Conservation (phyloP, 92 coral and sea anemone species). For the Plumapathes pennacea region DNA sequence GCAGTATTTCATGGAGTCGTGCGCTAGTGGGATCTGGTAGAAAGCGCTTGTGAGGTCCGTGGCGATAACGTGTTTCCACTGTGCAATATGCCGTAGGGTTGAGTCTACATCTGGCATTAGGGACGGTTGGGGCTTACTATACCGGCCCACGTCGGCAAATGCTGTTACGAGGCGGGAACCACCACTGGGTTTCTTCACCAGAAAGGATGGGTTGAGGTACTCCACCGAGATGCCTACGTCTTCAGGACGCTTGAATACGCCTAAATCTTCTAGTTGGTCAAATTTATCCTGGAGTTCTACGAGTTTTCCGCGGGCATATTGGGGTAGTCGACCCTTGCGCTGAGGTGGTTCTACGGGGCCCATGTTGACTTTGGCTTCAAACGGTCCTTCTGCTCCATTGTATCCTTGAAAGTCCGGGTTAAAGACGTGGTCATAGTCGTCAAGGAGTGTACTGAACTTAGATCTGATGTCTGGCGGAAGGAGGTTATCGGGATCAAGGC, state of each 20-base stretch:
- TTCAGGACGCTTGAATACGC: constrained; percentile 36
- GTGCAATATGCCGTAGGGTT: constrained; percentile 51
- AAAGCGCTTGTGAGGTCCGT: constrained; percentile 38
- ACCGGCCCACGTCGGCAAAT: constrained; percentile 41
- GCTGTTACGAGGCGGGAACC: constrained; percentile 23
- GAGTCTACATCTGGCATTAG: constrained; percentile 52
- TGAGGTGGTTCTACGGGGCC: constrained; percentile 51
- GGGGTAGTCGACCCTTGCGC: constrained; percentile 46
- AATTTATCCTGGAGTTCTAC: constrained; percentile 35
- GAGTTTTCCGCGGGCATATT: constrained; percentile 43
- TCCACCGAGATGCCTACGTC: constrained; percentile 38
- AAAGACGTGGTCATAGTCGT: constrained; percentile 18
- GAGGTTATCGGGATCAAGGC: constrained; percentile 10
- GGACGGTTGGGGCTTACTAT: constrained; percentile 54
- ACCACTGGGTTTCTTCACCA: constrained; percentile 40
- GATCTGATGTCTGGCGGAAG: constrained; percentile 8
- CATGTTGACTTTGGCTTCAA: constrained; percentile 54
- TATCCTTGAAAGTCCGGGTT: constrained; percentile 60
- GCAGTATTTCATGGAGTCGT: constrained; percentile 34
- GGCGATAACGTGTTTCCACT: constrained; percentile 35
- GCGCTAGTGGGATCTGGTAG: constrained; percentile 26
- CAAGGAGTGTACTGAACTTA: constrained; percentile 9
- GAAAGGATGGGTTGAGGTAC: constrained; percentile 43
- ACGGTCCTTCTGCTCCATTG: constrained; percentile 68
- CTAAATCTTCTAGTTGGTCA: constrained; percentile 29